Percentiles rank a stretch among this genome's conserved stretches.
Conservation (phyloP, 2,888 invertebrate genomes). For the Polia nebulosa region DNA sequence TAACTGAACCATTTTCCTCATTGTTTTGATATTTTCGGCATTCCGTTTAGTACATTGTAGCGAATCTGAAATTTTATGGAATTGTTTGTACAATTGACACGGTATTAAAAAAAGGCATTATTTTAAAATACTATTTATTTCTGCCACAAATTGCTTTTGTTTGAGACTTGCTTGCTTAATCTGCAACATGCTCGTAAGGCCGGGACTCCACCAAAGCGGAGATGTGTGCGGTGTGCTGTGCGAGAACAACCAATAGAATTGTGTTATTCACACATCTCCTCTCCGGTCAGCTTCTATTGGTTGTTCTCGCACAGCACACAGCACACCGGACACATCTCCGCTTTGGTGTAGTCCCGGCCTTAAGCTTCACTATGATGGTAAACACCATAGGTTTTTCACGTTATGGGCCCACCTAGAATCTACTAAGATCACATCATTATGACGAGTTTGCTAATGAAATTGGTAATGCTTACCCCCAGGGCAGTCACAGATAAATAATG, state of each 20-base stretch:
- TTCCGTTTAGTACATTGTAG: neutral
- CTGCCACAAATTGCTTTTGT: neutral
- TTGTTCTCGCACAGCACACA: too few relatives aligned
- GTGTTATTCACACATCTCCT: too few relatives aligned
- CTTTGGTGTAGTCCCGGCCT: too few relatives aligned
- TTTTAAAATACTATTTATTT: neutral
- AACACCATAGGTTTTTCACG: neutral
- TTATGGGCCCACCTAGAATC: neutral
- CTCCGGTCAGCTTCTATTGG: too few relatives aligned
- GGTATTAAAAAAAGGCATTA: neutral
- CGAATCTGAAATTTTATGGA: neutral
- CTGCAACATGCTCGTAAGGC: neutral
- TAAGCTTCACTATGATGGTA: neutral
- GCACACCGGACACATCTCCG: too few relatives aligned
- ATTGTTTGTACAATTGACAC: neutral
- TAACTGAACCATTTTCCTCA: constrained; percentile 4
- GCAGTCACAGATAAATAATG: neutral
- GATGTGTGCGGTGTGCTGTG: too few relatives aligned
- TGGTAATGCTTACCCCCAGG: neutral
- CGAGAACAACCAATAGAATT: too few relatives aligned
- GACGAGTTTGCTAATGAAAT: neutral
- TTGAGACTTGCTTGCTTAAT: neutral
- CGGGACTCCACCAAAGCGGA: too few relatives aligned
- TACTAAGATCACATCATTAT: neutral
- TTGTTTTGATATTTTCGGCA: constrained; percentile 2